Evolutionary conservation across 2,113 vertebrate species (phyloP).

Genomic region (Corythoichthys haematopterus): DNA sequence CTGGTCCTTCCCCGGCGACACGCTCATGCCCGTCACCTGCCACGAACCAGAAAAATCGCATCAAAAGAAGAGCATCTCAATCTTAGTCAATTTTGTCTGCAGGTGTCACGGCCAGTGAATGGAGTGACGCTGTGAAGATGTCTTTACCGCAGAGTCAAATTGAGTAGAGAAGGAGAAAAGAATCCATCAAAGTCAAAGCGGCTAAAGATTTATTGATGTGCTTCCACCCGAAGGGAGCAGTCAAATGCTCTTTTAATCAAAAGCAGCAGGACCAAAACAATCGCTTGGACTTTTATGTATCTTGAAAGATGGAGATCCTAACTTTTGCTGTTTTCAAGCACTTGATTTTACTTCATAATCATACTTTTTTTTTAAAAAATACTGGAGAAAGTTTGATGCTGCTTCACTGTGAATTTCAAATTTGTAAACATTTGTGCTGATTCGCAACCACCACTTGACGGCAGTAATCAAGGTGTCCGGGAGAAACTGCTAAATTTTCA

Average conservation of each 20-base stretch:
- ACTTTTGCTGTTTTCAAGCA: not conserved
- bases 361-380: no score
- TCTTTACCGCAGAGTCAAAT: not conserved
- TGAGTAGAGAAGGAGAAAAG: not conserved
- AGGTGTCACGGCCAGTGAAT: not conserved
- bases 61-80: not conserved
- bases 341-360: not conserved
- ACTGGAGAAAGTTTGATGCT: no score
- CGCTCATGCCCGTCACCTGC: constrained; percentile 89
- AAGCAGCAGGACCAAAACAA: constrained; percentile 20
- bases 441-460: no score
- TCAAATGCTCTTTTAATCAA: constrained; percentile 11
- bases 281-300: not conserved
- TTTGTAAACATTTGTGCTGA: no score
- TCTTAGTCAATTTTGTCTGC: not conserved
- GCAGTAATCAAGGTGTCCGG: no score
- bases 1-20: constrained; percentile 95
- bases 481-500: no score
- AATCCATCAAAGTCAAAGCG: not conserved
- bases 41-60: not conserved
- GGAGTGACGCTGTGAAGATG: not conserved
- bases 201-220: constrained; percentile 37
- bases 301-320: not conserved
- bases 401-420: no score
- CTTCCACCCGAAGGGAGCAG: constrained; percentile 10